Percentiles rank a stretch among this genome's conserved stretches.
Conservation (phyloP, 2,113 vertebrate genomes). For the Neodontobutis hainanensis region DNA sequence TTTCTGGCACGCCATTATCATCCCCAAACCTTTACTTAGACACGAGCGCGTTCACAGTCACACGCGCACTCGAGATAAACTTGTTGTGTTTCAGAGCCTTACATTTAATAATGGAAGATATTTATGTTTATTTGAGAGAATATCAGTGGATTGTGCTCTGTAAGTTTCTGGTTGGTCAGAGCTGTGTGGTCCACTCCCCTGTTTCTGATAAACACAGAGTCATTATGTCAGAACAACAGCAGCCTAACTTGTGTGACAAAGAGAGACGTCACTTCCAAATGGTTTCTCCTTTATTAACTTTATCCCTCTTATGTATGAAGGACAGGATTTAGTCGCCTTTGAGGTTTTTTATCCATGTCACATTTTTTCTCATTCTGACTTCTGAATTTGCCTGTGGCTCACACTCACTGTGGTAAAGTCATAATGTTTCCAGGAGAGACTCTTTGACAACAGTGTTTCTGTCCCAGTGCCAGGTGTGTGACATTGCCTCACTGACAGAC, state of each 20-base stretch:
- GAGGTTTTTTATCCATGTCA: conserved; percentile 17
- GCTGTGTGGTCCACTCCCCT: conserved; percentile 24
- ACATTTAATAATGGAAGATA: neutral
- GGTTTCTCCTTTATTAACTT: conserved; percentile 37
- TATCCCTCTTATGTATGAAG: conserved; percentile 40
- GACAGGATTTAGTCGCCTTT: conserved; percentile 35
- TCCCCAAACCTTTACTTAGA: conserved; percentile 10
- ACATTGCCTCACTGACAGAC: conserved; percentile 20
- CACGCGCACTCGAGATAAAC: conserved; percentile 15
- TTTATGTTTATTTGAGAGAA: neutral
- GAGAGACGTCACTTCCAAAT: conserved; percentile 24
- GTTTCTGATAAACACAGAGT: conserved; percentile 39
- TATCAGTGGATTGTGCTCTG: conserved; percentile 5
- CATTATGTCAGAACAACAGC: conserved; percentile 41
- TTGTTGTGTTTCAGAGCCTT: conserved; percentile 21
- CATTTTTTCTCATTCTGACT: conserved; percentile 19
- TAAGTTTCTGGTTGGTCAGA: too few relatives aligned
- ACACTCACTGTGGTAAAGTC: conserved; percentile 20
- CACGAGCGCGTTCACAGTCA: conserved; percentile 1
- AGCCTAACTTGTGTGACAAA: conserved; percentile 38
- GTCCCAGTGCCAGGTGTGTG: conserved; percentile 32
- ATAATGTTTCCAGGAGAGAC: conserved; percentile 28
- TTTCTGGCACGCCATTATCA: conserved; percentile 68
- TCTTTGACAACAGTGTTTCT: conserved; percentile 37
- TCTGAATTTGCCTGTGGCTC: conserved; percentile 32